phyloP scores from a whole-genome alignment of 2,113 vertebrate species.

The Gobius niger region DNA sequence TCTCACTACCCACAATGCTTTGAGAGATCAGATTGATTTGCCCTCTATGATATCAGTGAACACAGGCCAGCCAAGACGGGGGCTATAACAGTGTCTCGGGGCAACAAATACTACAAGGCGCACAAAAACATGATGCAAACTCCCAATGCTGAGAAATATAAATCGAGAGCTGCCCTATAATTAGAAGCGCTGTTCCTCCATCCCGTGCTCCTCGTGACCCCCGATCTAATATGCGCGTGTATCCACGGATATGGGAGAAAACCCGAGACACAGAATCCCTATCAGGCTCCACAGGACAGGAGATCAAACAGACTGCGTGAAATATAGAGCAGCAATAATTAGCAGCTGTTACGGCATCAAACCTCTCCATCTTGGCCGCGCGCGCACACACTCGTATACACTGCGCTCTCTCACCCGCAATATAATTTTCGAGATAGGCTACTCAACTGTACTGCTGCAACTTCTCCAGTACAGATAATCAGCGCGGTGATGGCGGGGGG shows the following conservation, averaged over 20 bases:
- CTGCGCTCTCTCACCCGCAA: conserved; percentile 28
- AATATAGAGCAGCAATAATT: conserved; percentile 79
- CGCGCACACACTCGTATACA: conserved; percentile 1
- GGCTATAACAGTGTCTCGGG: conserved; percentile 19
- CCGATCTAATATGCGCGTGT: conserved; percentile 27
- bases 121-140: conserved; percentile 44
- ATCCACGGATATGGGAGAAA: conserved; percentile 27
- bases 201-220: conserved; percentile 59
- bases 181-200: conserved; percentile 50
- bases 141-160: conserved; percentile 35
- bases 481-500: conserved; percentile 3
- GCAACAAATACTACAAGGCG: conserved; percentile 46
- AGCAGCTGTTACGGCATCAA: conserved; percentile 78
- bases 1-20: conserved; percentile 62
- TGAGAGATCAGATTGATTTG: conserved; percentile 72
- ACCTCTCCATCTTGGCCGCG: conserved; percentile 57
- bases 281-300: conserved; percentile 67
- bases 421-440: conserved; percentile 42
- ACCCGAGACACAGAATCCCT: conserved; percentile 49
- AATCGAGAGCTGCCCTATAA: conserved; percentile 54
- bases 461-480: conserved; percentile 40
- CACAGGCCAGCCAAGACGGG: conserved; percentile 28
- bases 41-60: conserved; percentile 55
- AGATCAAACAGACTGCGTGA: conserved; percentile 80
- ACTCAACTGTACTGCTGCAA: conserved; percentile 29